Percentiles rank a stretch among this genome's conserved stretches.
These are phyloP conservation scores for Leucosticte australis DNA, from an alignment of 2,113 vertebrate genomes.

Conservation along the genomic window DNA sequence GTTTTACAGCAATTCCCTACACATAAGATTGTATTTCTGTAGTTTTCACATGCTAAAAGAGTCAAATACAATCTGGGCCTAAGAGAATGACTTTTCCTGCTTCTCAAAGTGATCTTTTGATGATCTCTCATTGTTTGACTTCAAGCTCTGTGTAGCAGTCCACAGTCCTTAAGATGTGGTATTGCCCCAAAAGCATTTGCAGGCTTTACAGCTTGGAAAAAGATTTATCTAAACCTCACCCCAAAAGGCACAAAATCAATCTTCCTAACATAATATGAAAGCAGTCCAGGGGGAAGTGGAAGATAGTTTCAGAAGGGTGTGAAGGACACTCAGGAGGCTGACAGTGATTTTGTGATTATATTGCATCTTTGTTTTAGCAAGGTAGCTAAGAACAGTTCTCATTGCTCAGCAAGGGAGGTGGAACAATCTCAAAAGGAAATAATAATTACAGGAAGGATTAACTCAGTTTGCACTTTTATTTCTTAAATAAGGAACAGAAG, in stretches of 20 bases:
- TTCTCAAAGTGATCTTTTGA: background rate
- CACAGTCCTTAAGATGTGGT: background rate
- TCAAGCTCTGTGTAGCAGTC: background rate
- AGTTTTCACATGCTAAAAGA: background rate
- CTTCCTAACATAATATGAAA: background rate
- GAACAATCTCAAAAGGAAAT: background rate
- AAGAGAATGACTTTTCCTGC: background rate
- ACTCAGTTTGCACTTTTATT: background rate
- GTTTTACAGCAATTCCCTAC: background rate
- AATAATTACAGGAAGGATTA: slow-evolving; percentile 31
- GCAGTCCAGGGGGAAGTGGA: background rate
- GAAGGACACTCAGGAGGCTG: background rate
- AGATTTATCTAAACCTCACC: background rate
- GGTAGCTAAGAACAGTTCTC: background rate
- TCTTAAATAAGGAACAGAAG: slow-evolving; percentile 5
- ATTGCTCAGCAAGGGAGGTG: background rate
- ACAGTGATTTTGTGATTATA: background rate
- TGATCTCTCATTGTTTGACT: background rate
- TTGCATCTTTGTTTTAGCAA: background rate
- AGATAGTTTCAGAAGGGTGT: background rate
- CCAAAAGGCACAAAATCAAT: background rate
- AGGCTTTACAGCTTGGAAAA: background rate
- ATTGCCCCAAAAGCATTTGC: background rate
- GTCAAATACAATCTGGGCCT: background rate
- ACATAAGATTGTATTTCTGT: background rate